Evolutionary conservation across 1,140 invertebrate species (phyloP).

Genomic region (Schlechtendalia chinensis): DNA sequence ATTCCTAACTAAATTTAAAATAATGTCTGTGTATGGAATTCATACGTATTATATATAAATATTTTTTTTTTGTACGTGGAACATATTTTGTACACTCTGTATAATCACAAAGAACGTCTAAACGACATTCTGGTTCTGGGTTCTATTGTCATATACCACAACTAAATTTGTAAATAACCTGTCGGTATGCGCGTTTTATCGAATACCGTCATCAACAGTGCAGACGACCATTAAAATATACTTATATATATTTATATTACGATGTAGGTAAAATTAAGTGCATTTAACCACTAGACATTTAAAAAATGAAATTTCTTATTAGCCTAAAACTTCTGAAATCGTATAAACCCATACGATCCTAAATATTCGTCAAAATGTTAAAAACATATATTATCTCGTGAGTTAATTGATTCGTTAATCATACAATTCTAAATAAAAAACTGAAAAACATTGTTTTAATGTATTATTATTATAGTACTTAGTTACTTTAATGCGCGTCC

Average conservation of each 20-base stretch:
- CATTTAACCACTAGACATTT: not conserved
- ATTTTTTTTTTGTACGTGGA: not conserved
- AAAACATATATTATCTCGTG: not conserved
- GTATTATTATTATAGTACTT: not conserved
- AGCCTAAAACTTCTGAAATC: not conserved
- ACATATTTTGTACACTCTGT: not conserved
- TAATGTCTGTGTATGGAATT: not conserved
- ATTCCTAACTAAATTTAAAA: not conserved
- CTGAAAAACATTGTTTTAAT: not conserved
- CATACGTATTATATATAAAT: not conserved
- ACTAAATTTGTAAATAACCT: conserved; percentile 28
- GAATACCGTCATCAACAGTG: conserved; percentile 28
- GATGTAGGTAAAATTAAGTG: not conserved
- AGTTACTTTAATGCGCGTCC: not conserved
- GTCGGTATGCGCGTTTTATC: conserved; percentile 42
- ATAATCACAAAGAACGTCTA: not conserved
- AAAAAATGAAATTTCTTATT: not conserved
- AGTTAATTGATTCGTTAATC: not conserved
- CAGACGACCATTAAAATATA: conserved; percentile 10
- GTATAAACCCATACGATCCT: not conserved
- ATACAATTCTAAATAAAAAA: not conserved
- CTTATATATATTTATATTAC: not conserved
- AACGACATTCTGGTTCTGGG: conserved; percentile 44
- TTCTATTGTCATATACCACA: conserved; percentile 45
- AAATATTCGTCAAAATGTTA: not conserved